These are phyloP conservation scores for Salvator merianae DNA, from an alignment of 2,113 vertebrate genomes.

Conservation along the genomic window DNA sequence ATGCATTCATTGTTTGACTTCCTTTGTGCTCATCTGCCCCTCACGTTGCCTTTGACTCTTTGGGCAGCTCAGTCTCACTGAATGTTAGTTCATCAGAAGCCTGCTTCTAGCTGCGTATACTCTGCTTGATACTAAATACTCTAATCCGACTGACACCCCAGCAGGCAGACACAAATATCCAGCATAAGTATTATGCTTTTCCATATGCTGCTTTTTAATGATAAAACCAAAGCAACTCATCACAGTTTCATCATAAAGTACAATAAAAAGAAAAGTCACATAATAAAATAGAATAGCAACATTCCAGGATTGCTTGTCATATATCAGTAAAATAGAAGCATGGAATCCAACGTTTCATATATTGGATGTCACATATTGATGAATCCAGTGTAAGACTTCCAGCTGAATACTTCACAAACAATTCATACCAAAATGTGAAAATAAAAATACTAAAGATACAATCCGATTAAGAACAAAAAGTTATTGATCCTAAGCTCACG, in stretches of 20 bases:
- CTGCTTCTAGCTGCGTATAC: too few relatives aligned
- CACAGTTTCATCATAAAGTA: neutral
- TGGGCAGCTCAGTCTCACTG: too few relatives aligned
- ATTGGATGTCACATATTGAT: neutral
- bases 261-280: neutral
- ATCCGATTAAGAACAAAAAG: neutral
- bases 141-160: neutral
- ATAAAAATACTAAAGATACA: slow-evolving; percentile 1
- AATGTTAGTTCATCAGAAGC: too few relatives aligned
- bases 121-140: too few relatives aligned
- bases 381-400: neutral
- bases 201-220: neutral
- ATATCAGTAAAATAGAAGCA: neutral
- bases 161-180: too few relatives aligned
- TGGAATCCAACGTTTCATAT: neutral
- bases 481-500: too few relatives aligned
- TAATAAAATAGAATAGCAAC: neutral
- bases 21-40: too few relatives aligned
- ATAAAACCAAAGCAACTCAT: neutral
- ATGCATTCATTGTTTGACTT: too few relatives aligned
- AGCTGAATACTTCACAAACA: neutral
- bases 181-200: neutral
- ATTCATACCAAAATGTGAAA: neutral
- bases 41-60: too few relatives aligned
- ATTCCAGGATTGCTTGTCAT: neutral